Conservation (phyloP, 2,797 vertebrate genomes). For the Lutjanus argentimaculatus region DNA sequence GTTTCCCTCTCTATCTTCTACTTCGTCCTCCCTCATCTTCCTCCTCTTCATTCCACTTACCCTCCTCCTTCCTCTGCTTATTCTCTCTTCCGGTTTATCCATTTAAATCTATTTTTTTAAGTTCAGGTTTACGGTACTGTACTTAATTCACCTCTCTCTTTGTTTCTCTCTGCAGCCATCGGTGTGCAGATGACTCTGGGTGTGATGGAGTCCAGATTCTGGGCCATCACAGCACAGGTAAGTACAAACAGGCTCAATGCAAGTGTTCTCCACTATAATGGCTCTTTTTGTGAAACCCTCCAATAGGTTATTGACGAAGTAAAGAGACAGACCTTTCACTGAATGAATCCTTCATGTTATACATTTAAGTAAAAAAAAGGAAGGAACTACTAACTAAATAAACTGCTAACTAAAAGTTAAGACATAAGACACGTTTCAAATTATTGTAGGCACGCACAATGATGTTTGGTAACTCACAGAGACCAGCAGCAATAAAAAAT, state of each 20-base stretch:
- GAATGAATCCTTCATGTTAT: background rate
- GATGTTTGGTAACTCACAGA: too few relatives aligned
- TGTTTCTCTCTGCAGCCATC: conserved; percentile 65
- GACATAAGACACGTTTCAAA: too few relatives aligned
- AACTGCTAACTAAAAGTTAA: too few relatives aligned
- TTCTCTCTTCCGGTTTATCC: background rate
- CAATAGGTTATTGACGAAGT: background rate
- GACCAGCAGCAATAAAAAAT: too few relatives aligned
- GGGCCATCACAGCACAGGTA: conserved; percentile 74
- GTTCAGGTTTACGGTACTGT: background rate
- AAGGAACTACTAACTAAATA: background rate
- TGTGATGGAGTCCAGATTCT: conserved; percentile 74
- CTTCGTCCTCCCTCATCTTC: background rate
- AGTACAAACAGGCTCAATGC: conserved; percentile 3
- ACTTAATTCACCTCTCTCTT: conserved; percentile 7
- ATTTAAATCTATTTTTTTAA: background rate
- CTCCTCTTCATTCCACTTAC: background rate
- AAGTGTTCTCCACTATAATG: background rate
- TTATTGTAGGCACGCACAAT: too few relatives aligned
- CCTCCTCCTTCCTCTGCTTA: background rate
- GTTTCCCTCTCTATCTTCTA: too few relatives aligned
- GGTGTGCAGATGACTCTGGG: conserved; percentile 80
- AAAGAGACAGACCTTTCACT: background rate
- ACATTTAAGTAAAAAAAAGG: background rate
- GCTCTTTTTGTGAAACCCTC: background rate